Conservation (phyloP, 2,797 vertebrate species). For the Pseudochaenichthys georgianus region DNA sequence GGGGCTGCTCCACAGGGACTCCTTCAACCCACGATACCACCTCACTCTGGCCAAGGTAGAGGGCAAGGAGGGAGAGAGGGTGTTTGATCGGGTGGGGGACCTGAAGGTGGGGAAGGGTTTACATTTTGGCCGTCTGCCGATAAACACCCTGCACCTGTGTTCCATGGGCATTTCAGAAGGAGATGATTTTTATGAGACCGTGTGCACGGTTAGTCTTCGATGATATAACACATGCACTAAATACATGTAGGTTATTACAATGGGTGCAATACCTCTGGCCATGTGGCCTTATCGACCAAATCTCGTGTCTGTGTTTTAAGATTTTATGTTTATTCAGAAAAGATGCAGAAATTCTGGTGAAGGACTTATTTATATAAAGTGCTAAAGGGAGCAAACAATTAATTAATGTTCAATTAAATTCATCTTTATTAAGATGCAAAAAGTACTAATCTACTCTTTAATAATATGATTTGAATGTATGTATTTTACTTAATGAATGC, state of each 20-base stretch:
- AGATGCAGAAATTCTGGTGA: no score
- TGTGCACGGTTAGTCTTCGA: constrained; percentile 75
- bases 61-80: constrained; percentile 21
- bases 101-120: constrained; percentile 77
- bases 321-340: no score
- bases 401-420: no score
- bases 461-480: no score
- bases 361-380: no score
- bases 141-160: constrained; percentile 87
- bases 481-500: no score
- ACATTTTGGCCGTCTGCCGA: constrained; percentile 84
- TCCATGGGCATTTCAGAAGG: constrained; percentile 12
- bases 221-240: constrained; percentile 44
- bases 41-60: constrained; percentile 87
- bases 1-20: constrained; percentile 82
- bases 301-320: constrained; percentile 3
- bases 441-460: no score
- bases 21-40: constrained; percentile 84
- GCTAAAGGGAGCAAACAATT: no score
- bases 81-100: constrained; percentile 70
- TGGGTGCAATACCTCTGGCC: not conserved
- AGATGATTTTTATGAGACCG: constrained; percentile 71
- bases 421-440: no score
- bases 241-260: not conserved
- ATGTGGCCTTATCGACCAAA: constrained; percentile 8